Base-by-base conservation (phyloP, 2,888 invertebrate genomes). In the Bellardia bayeri region DNA sequence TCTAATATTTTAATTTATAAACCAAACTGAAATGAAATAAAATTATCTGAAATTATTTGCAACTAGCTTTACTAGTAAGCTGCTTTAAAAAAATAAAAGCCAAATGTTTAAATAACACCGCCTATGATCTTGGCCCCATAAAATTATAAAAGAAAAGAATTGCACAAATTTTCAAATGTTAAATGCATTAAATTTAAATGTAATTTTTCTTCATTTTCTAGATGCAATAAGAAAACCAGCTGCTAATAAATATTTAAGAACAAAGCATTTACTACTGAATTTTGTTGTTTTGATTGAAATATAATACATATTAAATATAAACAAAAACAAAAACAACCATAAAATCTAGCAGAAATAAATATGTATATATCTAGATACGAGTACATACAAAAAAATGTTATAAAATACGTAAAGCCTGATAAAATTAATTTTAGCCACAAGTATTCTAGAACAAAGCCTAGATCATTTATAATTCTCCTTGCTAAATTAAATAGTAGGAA, bases 401-500 rank as follows among this genome's bases (percentile, higher is more conserved):
- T 71, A 61, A 75, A 14, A 51, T 51, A 9, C 30, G 2, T 69
- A 40, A 76, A 76, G 76, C 61, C 61, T 61, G 42, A 83, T 76
- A 42, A 61, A 58, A 61, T 61, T 11, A 45, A 37, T 71, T 63
- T 56, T 66, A 66, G 33, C 58, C 54, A 40, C 78, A 56, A 54
- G 49, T 13, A 33, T 85, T 80, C 71, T 66, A 45, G 40, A 40
- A 58, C 40, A 71, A 76, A 64, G 11, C 11, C 45, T 45, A 13
- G 13, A 49, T 42, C 7, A 74, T 82, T 86, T 86, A 45, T 33
- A 40, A 86, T 82, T 82, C 72, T 68, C 78, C 14, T 66, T 86
- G 78, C 61, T 51, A 66, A 71, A 82, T 82, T 86, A 78, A 51
- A 14, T 54, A 3, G 30, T 72, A 30, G 40, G 51, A 71, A 63